phyloP scores from a whole-genome alignment of 1,140 invertebrate genomes.

The Brachionus calyciflorus region DNA sequence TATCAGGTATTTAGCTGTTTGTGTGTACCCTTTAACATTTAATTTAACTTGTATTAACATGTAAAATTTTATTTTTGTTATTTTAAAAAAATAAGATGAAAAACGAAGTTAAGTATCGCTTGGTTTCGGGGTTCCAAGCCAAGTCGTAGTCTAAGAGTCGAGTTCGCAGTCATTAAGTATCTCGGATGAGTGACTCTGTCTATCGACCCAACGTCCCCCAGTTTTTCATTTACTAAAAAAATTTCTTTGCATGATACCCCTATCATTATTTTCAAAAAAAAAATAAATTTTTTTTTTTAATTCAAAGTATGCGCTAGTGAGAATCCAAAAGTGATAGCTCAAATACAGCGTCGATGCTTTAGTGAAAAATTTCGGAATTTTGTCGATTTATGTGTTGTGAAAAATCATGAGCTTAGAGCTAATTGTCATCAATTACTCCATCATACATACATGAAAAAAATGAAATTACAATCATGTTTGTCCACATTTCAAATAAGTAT shows the following conservation, averaged over 20 bases:
- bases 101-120: too few species aligned
- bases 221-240: too few species aligned
- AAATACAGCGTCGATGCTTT: slow-evolving; percentile 8
- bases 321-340: slow-evolving; percentile 14
- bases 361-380: slow-evolving; percentile 42
- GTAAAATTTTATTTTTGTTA: neutral
- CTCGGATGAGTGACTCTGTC: too few species aligned
- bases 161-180: too few species aligned
- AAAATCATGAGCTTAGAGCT: slow-evolving; percentile 18
- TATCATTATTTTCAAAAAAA: neutral
- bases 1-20: slow-evolving; percentile 46
- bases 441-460: slow-evolving; percentile 41
- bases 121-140: too few species aligned
- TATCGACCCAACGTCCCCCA: too few species aligned
- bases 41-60: too few species aligned
- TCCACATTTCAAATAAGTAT: slow-evolving; percentile 34
- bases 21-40: too few species aligned
- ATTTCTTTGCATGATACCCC: too few species aligned
- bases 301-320: slow-evolving; percentile 34
- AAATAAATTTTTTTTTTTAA: neutral
- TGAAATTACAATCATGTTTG: slow-evolving; percentile 11
- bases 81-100: neutral
- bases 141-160: too few species aligned
- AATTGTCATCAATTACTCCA: neutral
- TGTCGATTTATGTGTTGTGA: slow-evolving; percentile 32